phyloP scores from a whole-genome alignment of 1,140 invertebrate species.

The Belonocnema kinseyi region DNA sequence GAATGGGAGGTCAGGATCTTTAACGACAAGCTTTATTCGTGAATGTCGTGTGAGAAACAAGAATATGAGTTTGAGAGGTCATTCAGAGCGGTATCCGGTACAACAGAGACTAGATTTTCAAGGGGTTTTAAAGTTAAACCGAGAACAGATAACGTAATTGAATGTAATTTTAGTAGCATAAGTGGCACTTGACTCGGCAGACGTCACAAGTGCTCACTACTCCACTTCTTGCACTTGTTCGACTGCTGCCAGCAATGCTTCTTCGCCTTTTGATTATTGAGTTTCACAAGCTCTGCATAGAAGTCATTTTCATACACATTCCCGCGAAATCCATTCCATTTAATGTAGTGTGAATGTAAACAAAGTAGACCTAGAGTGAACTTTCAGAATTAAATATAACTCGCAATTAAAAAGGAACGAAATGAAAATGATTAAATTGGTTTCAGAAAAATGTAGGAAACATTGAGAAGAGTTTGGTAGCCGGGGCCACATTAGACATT shows the following conservation, averaged over 20 bases:
- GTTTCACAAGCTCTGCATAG: constrained; percentile 1
- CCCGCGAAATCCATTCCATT: background rate
- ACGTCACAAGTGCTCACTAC: constrained; percentile 72
- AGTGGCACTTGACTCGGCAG: constrained; percentile 73
- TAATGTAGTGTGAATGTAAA: too few species aligned
- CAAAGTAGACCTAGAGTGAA: too few species aligned
- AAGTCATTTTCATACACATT: background rate
- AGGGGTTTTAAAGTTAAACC: constrained; percentile 70
- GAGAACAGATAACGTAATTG: constrained; percentile 72
- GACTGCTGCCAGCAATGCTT: constrained; percentile 56
- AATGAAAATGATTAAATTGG: too few species aligned
- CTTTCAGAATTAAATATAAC: too few species aligned
- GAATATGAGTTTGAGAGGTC: constrained; percentile 57
- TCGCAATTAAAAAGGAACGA: too few species aligned
- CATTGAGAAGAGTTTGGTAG: too few species aligned
- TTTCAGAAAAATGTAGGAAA: too few species aligned
- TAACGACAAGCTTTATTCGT: too few species aligned
- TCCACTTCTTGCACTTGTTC: constrained; percentile 64
- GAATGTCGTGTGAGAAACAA: constrained; percentile 18
- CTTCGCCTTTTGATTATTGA: constrained; percentile 41
- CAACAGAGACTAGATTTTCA: constrained; percentile 62
- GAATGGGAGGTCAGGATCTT: too few species aligned
- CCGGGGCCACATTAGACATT: too few species aligned
- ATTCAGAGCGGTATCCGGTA: constrained; percentile 58
- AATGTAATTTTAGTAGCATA: constrained; percentile 76